Evolutionary conservation across 2,888 invertebrate genomes (phyloP).

Genomic region (Trissoscelio sp.): DNA sequence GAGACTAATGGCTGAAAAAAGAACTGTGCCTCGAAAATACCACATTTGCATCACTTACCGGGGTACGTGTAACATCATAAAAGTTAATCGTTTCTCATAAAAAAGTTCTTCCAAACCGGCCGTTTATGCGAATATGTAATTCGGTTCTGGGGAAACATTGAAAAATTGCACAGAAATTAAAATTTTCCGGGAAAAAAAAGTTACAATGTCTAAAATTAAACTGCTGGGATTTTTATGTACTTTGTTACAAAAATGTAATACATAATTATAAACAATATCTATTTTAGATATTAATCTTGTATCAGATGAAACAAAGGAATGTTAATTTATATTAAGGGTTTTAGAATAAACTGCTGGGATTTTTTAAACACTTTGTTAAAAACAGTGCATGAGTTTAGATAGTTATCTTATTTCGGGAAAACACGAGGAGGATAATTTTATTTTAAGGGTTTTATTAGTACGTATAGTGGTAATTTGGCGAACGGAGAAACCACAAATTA

Average conservation of each 20-base stretch:
- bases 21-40: slow-evolving; percentile 11
- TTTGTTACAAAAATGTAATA: not conserved
- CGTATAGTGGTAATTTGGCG: not conserved
- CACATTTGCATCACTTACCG: slow-evolving; percentile 19
- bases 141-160: slow-evolving; percentile 17
- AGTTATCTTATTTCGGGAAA: not conserved
- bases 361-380: no score
- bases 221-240: not conserved
- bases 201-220: slow-evolving; percentile 3
- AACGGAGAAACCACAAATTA: slow-evolving; percentile 6
- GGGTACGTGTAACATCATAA: slow-evolving; percentile 30
- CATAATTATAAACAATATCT: not conserved
- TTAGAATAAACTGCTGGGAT: not conserved
- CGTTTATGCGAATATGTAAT: slow-evolving; percentile 42
- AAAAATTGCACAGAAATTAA: slow-evolving; percentile 26
- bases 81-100: slow-evolving; percentile 48
- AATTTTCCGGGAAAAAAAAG: slow-evolving; percentile 12
- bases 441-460: not conserved
- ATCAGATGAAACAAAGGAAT: no score
- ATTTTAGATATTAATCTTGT: no score
- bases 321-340: no score
- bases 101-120: slow-evolving; percentile 40
- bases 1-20: slow-evolving; percentile 47
- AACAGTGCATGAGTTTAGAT: not conserved
- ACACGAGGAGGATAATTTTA: not conserved